Evolutionary conservation across 2,888 invertebrate genomes (phyloP).

Genomic region (Ceratothoa steindachneri): DNA sequence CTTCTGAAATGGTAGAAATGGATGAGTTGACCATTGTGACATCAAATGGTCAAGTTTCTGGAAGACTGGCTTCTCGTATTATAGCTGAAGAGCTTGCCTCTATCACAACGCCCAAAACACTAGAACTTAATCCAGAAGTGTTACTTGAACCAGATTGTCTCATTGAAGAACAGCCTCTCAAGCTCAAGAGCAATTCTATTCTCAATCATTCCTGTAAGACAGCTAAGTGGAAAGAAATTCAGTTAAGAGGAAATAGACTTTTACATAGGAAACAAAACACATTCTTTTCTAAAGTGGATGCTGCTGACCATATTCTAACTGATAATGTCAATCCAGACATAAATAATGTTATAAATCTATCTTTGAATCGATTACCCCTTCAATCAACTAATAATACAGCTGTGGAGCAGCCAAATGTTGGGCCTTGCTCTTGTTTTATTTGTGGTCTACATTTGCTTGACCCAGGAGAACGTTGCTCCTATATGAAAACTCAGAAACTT

Average conservation of each 20-base stretch:
- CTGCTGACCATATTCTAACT: not conserved
- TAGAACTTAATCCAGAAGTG: not conserved
- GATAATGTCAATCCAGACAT: not conserved
- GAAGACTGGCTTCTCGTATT: not conserved
- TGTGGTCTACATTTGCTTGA: slow-evolving; percentile 22
- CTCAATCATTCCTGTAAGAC: not conserved
- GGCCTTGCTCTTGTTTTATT: slow-evolving; percentile 28
- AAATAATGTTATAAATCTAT: not conserved
- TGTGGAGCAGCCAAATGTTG: slow-evolving; percentile 31
- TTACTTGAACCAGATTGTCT: not conserved
- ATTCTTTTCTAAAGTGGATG: slow-evolving; percentile 3
- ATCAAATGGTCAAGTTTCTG: not conserved
- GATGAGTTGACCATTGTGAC: not conserved
- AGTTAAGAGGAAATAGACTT: not conserved
- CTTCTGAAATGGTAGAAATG: not conserved
- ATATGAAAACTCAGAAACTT: slow-evolving; percentile 24
- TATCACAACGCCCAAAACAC: not conserved
- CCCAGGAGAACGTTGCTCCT: slow-evolving; percentile 23
- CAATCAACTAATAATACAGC: slow-evolving; percentile 24
- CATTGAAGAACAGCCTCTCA: not conserved
- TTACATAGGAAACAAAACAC: not conserved
- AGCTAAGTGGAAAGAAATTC: not conserved
- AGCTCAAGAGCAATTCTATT: not conserved
- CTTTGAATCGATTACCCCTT: slow-evolving; percentile 4
- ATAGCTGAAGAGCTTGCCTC: not conserved